Base-by-base conservation (phyloP, 92 coral and sea anemone species). In the Palythoa caribaeorum region DNA sequence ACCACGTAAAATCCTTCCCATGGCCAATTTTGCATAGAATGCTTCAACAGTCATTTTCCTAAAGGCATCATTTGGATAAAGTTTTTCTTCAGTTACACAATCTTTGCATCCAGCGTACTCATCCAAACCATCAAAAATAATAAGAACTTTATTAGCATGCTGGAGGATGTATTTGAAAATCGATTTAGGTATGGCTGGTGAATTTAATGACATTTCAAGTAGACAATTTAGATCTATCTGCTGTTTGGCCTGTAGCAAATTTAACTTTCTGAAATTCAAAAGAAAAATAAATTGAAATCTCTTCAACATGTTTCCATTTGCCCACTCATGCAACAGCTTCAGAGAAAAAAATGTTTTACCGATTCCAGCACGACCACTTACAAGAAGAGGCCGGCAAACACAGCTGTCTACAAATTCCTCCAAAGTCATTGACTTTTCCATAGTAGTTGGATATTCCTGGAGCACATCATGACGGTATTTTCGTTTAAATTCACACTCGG, bases 101-200 rank as follows among this genome's bases (percentile, higher is more conserved):
- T 14, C 71, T 17, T 5, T 5, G 11, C 68, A 48, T 13, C 40
- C 20, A 12, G 73, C 50, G 80, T 75, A 88, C 80, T 91, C 93
- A 48, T 88, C 89, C 16, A 91, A 79, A 36, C 93, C 92, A 63
- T 91, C 93, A 28, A 91, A 91, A 54, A 91, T 36, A 1, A 91
- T 14, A 3, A 91, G 91, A 51, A 91, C 92, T 15, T 81, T 51
- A 11, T 66, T 79, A 5, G 93, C 89, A 21, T 88, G 63, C 15
- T 53, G 76, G 6, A 5, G n/a, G 5, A 91, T 71, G 65, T 88
- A 84, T 38, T 17, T 60, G 19, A 52, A 88, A 8, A 91, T 85
- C 9, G 9, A 1, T 12, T 57, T 36, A 3, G 9, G 21, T 54
- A 78, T 3, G 19, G 57, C 69, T 36, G 83, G 83, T n/a, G 83